Evolutionary conservation across 2,888 invertebrate species (phyloP), one percentile per base, ranked within the genome.

Genomic region (Coelinius sp.): DNA sequence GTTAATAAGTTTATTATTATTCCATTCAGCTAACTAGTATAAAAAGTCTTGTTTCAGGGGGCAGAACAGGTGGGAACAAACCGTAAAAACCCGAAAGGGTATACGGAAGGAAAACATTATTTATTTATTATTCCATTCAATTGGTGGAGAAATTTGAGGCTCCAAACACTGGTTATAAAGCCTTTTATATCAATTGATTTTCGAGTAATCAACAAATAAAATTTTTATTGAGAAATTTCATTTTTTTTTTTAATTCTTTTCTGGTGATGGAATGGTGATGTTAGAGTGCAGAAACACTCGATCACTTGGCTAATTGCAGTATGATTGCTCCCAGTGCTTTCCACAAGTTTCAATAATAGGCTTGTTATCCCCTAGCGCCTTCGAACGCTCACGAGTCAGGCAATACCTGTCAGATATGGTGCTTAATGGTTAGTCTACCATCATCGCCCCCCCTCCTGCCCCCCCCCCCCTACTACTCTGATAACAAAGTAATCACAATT

Each of bases 301-400:
- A 85, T 85, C 84, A 84, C 84, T 82, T 83, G 80, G 83, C 83
- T 85, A 85, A 85, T 85, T 85, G 85, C 82, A 80, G 81, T 83
- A 83, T 82, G 83, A 85, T 85, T 84, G 83, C 83, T 81, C 80
- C 77, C 62, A 81, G 81, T 80, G 76, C 66, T 73, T 78, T 82
- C 84, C 80, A 82, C 81, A 84, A 84, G 83, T 84, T 85, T 84
- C 84, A 84, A 85, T 85, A 85, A 84, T 84, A 80, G 84, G 83
- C 78, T 82, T 83, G 83, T 83, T 84, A 83, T 77, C 79, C n/a
- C 70, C 56, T 76, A 73, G 72, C 66, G 59, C 68, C 75, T 59
- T 35, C 59, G 59, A 59, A 59, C 59, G 59, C 72, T 52, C 25
- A 59, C 68, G 59, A 63, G 69, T 62, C 63, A 63, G 64, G 56